Evolutionary conservation across 1,140 invertebrate genomes (phyloP), one percentile per base, ranked within the genome.

Genomic region (Goniozus legneri): DNA sequence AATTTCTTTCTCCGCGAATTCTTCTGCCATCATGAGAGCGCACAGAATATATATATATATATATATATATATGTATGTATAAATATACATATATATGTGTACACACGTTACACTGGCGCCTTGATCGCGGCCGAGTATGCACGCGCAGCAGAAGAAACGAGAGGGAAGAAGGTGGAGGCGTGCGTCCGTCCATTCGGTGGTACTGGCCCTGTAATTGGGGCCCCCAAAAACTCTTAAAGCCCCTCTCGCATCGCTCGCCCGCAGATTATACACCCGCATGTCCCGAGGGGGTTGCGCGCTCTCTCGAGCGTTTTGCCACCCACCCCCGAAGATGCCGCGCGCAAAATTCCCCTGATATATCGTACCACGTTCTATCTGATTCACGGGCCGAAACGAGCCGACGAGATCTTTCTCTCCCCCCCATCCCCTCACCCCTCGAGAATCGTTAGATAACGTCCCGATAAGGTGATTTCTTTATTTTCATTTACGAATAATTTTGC

Each of bases 131-230:
- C 41, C 33, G 37, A 46, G 34, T 35, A 43, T 35, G 55, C 64
- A 19, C 50, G 54, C 54, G 45, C 55, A 56, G 62, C 38, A 39
- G 22, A 46, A 16, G 21, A 32, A 39, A 19, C 34, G 34, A n/a
- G n/a, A 46, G 14, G 18, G 19, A 15, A 47, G 56, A 68, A 66
- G 60, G 67, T 68, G 70, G 65, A 69, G 73, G 68, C 63, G 73
- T 52, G 34, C 45, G 45, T 58, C 24, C 42, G 71, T 73, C 66
- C 60, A 68, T 65, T 74, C 71, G 69, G 64, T 73, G 65, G 66
- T 75, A 69, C 71, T 75, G 67, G 71, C 74, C 73, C 73, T 75
- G 71, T 76, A 76, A 76, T 76, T 76, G 71, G 73, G 68, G 63
- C 70, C 67, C n/a, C n/a, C n/a, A n/a, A n/a, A 66, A 74, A 73